These are phyloP conservation scores for Aspidapion aeneum DNA, from an alignment of 2,888 invertebrate genomes.

Conservation along the genomic window DNA sequence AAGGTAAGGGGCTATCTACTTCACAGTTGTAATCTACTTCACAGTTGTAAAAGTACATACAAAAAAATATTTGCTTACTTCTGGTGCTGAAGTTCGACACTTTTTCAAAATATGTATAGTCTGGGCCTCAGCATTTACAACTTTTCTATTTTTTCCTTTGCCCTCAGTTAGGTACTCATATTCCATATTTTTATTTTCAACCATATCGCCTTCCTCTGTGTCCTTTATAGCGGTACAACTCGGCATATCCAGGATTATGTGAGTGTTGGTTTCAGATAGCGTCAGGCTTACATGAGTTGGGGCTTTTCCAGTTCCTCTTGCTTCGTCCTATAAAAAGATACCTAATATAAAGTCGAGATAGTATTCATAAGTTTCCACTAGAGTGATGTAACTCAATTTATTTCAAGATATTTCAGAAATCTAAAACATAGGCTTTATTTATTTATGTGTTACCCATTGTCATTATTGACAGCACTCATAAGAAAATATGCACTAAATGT, in stretches of 20 bases:
- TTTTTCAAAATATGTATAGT: conserved; percentile 60
- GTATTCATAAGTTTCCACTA: no score
- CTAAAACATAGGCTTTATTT: no score
- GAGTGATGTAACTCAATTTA: no score
- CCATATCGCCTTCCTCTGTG: conserved; percentile 51
- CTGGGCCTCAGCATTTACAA: conserved; percentile 66
- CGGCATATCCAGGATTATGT: conserved; percentile 61
- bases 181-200: conserved; percentile 60
- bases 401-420: no score
- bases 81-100: conserved; percentile 57
- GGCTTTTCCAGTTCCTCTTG: conserved; percentile 33
- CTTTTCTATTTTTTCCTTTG: conserved; percentile 64
- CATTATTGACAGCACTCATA: no score
- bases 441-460: no score
- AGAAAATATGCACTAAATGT: no score
- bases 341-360: no score
- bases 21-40: no score
- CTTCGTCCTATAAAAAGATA: not conserved
- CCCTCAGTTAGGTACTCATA: conserved; percentile 67
- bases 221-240: conserved; percentile 60
- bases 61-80: no score
- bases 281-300: conserved; percentile 59
- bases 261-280: conserved; percentile 65
- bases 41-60: no score
- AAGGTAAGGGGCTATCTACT: no score